Conservation (phyloP, 2,888 invertebrate genomes). For the Epistrophella euchroma region DNA sequence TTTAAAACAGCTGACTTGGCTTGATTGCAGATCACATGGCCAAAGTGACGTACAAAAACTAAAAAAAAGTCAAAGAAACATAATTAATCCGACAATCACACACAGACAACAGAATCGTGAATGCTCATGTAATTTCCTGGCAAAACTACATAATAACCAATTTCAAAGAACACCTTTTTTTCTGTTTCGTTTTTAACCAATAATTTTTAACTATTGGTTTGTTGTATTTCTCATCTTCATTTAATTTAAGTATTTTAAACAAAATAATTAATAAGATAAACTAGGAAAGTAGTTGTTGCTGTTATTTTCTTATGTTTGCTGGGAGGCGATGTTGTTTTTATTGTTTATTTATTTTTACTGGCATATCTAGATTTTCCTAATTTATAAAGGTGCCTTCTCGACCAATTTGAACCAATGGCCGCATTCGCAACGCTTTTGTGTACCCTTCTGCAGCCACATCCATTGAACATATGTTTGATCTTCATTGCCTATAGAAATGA, state of each 20-base stretch:
- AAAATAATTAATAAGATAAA: slow-evolving; percentile 64
- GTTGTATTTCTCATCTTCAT: slow-evolving; percentile 39
- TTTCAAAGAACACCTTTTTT: neutral
- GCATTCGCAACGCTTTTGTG: slow-evolving; percentile 96
- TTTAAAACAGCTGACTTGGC: slow-evolving; percentile 3
- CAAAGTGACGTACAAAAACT: neutral
- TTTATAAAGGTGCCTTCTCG: slow-evolving; percentile 90
- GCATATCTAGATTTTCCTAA: slow-evolving; percentile 42
- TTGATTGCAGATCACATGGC: neutral
- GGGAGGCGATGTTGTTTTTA: slow-evolving; percentile 54
- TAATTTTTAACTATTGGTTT: slow-evolving; percentile 13
- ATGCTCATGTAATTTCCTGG: neutral
- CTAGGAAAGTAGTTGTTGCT: slow-evolving; percentile 68
- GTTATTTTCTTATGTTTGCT: slow-evolving; percentile 26
- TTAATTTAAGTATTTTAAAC: slow-evolving; percentile 58
- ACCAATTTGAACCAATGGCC: slow-evolving; percentile 98
- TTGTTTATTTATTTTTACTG: slow-evolving; percentile 31
- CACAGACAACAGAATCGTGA: neutral
- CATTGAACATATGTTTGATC: slow-evolving; percentile 95
- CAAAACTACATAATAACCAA: neutral
- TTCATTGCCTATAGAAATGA: slow-evolving; percentile 88
- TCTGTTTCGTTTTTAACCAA: slow-evolving; percentile 20
- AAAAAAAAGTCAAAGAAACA: neutral
- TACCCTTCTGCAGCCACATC: slow-evolving; percentile 97
- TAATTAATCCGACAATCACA: neutral